Evolutionary conservation across 2,888 invertebrate species (phyloP).

Genomic region (Willowsia nigromaculata): DNA sequence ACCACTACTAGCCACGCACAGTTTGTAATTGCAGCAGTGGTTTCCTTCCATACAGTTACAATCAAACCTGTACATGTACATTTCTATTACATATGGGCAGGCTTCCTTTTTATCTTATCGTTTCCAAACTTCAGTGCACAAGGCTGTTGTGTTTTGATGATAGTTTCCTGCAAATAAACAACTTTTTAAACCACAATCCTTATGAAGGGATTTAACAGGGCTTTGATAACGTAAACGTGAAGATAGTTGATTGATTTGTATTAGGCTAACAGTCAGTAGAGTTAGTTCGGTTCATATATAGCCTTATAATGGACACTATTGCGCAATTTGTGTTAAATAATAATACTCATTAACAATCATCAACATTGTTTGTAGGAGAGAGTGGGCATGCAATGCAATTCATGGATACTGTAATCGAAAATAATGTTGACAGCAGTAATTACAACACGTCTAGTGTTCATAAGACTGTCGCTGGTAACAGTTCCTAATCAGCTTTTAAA

Average conservation of each 20-base stretch:
- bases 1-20: too few relatives aligned
- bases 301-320: too few relatives aligned
- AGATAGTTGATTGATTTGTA: not conserved
- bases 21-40: not conserved
- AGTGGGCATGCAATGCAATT: not conserved
- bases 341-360: not conserved
- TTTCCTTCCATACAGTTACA: not conserved
- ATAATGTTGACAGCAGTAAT: not conserved
- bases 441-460: not conserved
- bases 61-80: not conserved
- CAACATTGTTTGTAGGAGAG: not conserved
- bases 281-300: too few relatives aligned
- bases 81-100: not conserved
- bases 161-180: not conserved
- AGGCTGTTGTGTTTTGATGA: not conserved
- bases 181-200: not conserved
- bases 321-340: not conserved
- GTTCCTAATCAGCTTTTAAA: not conserved
- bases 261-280: too few relatives aligned
- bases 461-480: not conserved
- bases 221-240: not conserved
- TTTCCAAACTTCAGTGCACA: not conserved
- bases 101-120: constrained; percentile 1
- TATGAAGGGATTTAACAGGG: not conserved
- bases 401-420: not conserved